phyloP scores from a whole-genome alignment of 2,888 invertebrate genomes.

The Itoplectis maculator region DNA sequence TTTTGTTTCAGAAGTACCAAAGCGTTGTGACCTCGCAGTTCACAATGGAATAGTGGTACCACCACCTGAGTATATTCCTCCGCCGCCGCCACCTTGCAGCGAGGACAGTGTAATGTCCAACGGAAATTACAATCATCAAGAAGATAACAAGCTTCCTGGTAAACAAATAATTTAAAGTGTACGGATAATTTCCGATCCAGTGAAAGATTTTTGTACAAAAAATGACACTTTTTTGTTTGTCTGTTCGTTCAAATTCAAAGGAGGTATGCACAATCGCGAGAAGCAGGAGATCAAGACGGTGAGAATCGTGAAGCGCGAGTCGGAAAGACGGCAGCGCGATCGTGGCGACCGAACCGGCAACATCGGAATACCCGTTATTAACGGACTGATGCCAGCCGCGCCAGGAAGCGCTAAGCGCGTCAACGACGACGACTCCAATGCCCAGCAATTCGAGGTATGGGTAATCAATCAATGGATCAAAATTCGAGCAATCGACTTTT shows the following conservation, averaged over 20 bases:
- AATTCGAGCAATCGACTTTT: too few species aligned
- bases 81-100: constrained; percentile 79
- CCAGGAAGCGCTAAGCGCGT: constrained; percentile 80
- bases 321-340: constrained; percentile 93
- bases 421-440: constrained; percentile 77
- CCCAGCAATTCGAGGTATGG: constrained; percentile 79
- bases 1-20: constrained; percentile 72
- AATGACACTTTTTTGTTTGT: background rate
- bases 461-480: too few species aligned
- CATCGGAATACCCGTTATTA: constrained; percentile 80
- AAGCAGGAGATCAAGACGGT: constrained; percentile 97
- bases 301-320: constrained; percentile 96
- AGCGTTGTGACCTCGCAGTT: constrained; percentile 73
- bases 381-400: constrained; percentile 73
- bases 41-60: constrained; percentile 73
- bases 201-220: background rate
- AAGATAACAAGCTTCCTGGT: constrained; percentile 77
- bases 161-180: constrained; percentile 1
- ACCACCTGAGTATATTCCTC: constrained; percentile 81
- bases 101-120: constrained; percentile 77
- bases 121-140: constrained; percentile 76
- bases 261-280: constrained; percentile 89
- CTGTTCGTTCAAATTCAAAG: constrained; percentile 81
- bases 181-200: background rate
- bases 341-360: constrained; percentile 88